Percentiles rank a stretch among this genome's conserved stretches.
These are phyloP conservation scores for Nymphalis polychloros DNA, from an alignment of 2,888 invertebrate genomes.

Conservation along the genomic window DNA sequence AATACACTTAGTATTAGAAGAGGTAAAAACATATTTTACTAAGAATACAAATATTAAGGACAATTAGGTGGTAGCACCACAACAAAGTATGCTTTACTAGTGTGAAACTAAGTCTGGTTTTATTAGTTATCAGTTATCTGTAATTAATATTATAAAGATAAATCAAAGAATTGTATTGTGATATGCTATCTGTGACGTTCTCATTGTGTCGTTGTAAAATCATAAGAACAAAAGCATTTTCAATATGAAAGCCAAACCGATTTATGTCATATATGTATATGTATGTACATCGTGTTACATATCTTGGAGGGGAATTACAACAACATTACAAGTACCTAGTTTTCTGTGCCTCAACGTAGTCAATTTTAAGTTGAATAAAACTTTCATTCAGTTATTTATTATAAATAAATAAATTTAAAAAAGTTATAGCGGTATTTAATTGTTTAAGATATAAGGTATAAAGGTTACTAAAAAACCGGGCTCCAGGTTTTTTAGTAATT, in stretches of 20 bases:
- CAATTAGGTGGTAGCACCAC: neutral
- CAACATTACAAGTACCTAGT: too few species aligned
- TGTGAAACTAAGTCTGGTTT: slow-evolving; percentile 13
- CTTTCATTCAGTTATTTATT: too few species aligned
- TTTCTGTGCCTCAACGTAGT: too few species aligned
- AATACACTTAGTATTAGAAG: slow-evolving; percentile 18
- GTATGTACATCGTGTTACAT: too few species aligned
- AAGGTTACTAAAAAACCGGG: too few species aligned
- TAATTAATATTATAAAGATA: slow-evolving; percentile 34
- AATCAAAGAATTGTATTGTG: slow-evolving; percentile 28
- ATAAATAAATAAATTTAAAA: too few species aligned
- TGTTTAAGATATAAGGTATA: too few species aligned
- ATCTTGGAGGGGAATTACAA: neutral
- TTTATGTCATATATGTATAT: neutral
- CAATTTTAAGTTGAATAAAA: too few species aligned
- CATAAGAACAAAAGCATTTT: slow-evolving; percentile 3
- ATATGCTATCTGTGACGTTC: slow-evolving; percentile 33
- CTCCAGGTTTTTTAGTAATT: too few species aligned
- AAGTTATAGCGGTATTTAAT: too few species aligned
- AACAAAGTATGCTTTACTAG: slow-evolving; percentile 9
- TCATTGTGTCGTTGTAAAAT: slow-evolving; percentile 10
- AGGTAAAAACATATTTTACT: slow-evolving; percentile 20
- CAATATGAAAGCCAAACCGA: neutral
- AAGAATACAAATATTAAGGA: neutral
- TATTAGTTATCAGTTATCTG: slow-evolving; percentile 32